A percentile compares a stretch with the other conserved stretches of the same genome.
Evolutionary conservation across 23 tunicate genomes (phyloP).

Genomic region (Halocynthia aurantium): DNA sequence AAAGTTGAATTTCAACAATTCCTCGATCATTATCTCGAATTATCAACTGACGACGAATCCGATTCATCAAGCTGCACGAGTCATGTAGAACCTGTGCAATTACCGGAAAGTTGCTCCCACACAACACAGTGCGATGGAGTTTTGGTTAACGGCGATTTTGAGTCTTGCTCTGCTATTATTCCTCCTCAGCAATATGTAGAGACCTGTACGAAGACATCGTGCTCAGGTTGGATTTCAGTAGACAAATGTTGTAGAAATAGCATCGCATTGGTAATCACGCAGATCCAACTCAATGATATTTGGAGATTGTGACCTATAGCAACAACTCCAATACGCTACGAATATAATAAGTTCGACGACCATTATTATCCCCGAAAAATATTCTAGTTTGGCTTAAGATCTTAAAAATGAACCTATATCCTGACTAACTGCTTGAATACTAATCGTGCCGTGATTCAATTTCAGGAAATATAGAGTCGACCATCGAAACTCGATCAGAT

Average conservation of each 20-base stretch:
- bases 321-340: no score
- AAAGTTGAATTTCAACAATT: constrained; percentile 1
- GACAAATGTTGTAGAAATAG: no score
- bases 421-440: no score
- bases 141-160: background rate
- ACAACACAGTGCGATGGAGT: background rate
- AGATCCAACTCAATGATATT: no score
- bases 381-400: no score
- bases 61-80: background rate
- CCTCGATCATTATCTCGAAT: background rate
- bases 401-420: no score
- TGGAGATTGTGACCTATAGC: no score
- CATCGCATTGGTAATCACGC: no score
- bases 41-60: background rate
- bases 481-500: background rate
- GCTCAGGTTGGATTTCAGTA: no score
- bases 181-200: background rate
- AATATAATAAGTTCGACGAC: no score
- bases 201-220: background rate
- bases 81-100: background rate
- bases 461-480: background rate
- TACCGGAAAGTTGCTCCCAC: background rate
- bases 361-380: no score
- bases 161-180: background rate
- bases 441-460: background rate